Evolutionary conservation across 1,140 invertebrate genomes (phyloP), one percentile per base, ranked within the genome.

Genomic region (Hycleus cichorii): DNA sequence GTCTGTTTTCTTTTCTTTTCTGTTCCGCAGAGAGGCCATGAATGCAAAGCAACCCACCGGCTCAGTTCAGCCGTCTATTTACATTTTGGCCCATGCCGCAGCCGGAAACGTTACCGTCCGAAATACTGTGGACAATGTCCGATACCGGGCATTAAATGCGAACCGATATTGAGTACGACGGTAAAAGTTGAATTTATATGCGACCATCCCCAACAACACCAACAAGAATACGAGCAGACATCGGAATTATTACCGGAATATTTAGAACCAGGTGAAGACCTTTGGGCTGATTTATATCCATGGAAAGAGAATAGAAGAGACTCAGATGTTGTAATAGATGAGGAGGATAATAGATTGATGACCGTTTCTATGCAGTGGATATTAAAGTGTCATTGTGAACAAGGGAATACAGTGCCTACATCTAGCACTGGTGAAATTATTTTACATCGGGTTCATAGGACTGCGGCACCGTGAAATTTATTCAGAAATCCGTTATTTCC

Each of bases 31-130:
- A 81, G 79, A 60, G 78, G 80, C 2, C 81, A 83, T 64, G 78
- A 82, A 67, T 87, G 85, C 69, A 82, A 83, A 48, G 82, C 82
- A 7, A 83, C 84, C 2, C 76, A 81, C 55, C 76, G 80, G n/a
- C 66, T 77, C 18, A 71, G 75, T 11, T 59, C 63, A 12, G 75
- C 78, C 8, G 74, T 82, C 0, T 74, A 78, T 40, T 74, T 87
- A 7, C 75, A 76, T 1, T 78, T 83, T 55, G 83, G 81, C 12
- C 78, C 83, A 39, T 87, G 85, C 69, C 68, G 79, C 2, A 86
- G 83, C 66, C 76, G 80, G 44, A 80, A 81, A 56, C 72, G 77
- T 4, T 84, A 79, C 73, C 76, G 80, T 25, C 82, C 83, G 1
- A 85, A 83, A 65, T 78, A 78, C 59, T 87, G 85, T 64, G 83